These are phyloP conservation scores for Monopterus albus DNA, from an alignment of 2,113 vertebrate species.

Conservation along the genomic window DNA sequence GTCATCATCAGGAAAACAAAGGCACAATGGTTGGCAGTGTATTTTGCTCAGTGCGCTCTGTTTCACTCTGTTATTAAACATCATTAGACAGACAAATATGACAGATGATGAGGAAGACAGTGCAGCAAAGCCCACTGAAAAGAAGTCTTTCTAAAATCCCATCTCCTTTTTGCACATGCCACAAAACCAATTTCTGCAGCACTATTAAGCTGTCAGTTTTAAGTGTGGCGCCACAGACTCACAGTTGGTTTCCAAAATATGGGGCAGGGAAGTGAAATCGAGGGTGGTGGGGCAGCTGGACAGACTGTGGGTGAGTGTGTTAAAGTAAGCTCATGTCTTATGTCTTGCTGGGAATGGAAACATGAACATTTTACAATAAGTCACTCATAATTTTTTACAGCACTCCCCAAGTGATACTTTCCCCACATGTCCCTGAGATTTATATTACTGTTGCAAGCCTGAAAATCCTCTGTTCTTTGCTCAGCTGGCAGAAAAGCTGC, in stretches of 20 bases:
- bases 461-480: conserved; percentile 36
- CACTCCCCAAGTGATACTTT: conserved; percentile 69
- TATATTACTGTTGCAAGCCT: conserved; percentile 48
- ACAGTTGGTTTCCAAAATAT: conserved; percentile 64
- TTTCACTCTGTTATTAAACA: conserved; percentile 70
- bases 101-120: conserved; percentile 72
- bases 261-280: conserved; percentile 21
- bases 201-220: conserved; percentile 75
- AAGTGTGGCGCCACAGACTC: conserved; percentile 76
- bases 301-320: conserved; percentile 49
- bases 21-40: conserved; percentile 71
- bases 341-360: conserved; percentile 68
- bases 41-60: conserved; percentile 23
- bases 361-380: conserved; percentile 69
- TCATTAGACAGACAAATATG: conserved; percentile 68
- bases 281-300: conserved; percentile 14
- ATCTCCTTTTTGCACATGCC: conserved; percentile 61
- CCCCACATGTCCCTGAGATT: conserved; percentile 69
- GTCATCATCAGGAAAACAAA: conserved; percentile 50
- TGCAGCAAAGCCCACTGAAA: conserved; percentile 46
- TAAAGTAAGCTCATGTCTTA: conserved; percentile 64
- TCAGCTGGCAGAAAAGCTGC: conserved; percentile 45
- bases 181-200: conserved; percentile 71
- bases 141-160: conserved; percentile 65
- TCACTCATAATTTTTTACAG: conserved; percentile 63